Conservation (phyloP, 2,113 vertebrate genomes). For the Ivindomyrus marchei region DNA sequence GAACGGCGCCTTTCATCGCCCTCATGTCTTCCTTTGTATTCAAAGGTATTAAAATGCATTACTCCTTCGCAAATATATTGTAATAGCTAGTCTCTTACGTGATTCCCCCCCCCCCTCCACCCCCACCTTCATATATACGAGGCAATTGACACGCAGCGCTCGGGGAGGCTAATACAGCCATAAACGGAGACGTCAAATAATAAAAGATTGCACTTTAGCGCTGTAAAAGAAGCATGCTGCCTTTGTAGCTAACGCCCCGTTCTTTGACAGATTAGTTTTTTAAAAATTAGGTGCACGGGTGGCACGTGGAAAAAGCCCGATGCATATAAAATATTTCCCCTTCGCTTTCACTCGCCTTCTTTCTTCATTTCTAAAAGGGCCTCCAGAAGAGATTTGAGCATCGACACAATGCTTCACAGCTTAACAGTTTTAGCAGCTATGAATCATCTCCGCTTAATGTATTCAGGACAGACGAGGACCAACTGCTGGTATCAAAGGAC, state of each 20-base stretch:
- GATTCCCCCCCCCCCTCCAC: background rate
- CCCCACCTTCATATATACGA: conserved; percentile 31
- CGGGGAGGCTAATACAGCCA: conserved; percentile 71
- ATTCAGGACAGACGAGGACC: conserved; percentile 93
- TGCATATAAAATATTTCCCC: conserved; percentile 85
- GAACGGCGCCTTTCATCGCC: background rate
- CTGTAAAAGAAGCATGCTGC: conserved; percentile 63
- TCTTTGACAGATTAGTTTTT: conserved; percentile 83
- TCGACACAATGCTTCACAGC: conserved; percentile 85
- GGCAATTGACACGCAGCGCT: conserved; percentile 78
- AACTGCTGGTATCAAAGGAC: conserved; percentile 98
- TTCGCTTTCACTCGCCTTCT: conserved; percentile 48
- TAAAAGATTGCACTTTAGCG: conserved; percentile 72
- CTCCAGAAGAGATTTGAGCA: conserved; percentile 85
- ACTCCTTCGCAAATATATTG: background rate
- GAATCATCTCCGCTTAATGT: conserved; percentile 87
- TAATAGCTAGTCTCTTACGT: conserved; percentile 7
- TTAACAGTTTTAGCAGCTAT: conserved; percentile 84
- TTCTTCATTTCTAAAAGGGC: conserved; percentile 66
- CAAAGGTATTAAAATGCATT: conserved; percentile 9
- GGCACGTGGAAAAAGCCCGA: conserved; percentile 85
- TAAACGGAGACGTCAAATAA: conserved; percentile 81
- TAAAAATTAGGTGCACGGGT: conserved; percentile 86
- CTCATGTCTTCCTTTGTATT: conserved; percentile 6
- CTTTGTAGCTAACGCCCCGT: conserved; percentile 68